Base-by-base conservation (phyloP, 2,888 invertebrate genomes). In the Metopia argyrocephala region DNA sequence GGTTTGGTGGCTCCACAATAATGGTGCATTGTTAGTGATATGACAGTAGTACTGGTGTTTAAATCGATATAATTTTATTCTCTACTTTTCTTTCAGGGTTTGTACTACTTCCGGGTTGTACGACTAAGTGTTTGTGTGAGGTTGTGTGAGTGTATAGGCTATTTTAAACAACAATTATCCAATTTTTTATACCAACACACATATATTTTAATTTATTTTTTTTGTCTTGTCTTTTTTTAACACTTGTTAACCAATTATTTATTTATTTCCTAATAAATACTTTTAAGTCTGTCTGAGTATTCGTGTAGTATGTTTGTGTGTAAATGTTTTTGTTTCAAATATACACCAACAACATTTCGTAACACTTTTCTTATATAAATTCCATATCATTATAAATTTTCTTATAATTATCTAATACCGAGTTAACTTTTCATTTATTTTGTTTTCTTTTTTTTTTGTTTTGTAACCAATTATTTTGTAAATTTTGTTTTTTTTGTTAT, bases 341-440 rank as follows among this genome's bases (percentile, higher is more conserved):
- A n/a, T 71, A n/a, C 23, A 75, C 28, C 52, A 48, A 83, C 82
- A 74, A 79, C 78, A 84, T 70, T 23, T 76, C 79, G 73, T 31
- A 62, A 38, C 59, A 68, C 1, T 57, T 59, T 25, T 38, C 21
- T 38, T 56, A 52, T 27, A 27, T 50, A 27, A 15, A n/a, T 38
- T 20, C 3, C 12, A n/a, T 18, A 50, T 69, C 61, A 31, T 28
- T 56, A 25, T 28, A 20, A 20, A 15, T 28, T 52, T n/a, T 57
- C 2, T 21, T 23, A 31, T 66, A 38, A 66, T 56, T 61, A 23
- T 48, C 23, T 23, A 64, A 38, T 31, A 71, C 46, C 62, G 61
- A 69, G 79, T 76, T 76, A 81, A 75, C 62, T 71, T 75, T 50
- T 48, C 18, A 62, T 61, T 48, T 61, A 21, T 76, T 18, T 52